Conservation (phyloP, 2,797 vertebrate genomes). For the Intellagama lesueurii region DNA sequence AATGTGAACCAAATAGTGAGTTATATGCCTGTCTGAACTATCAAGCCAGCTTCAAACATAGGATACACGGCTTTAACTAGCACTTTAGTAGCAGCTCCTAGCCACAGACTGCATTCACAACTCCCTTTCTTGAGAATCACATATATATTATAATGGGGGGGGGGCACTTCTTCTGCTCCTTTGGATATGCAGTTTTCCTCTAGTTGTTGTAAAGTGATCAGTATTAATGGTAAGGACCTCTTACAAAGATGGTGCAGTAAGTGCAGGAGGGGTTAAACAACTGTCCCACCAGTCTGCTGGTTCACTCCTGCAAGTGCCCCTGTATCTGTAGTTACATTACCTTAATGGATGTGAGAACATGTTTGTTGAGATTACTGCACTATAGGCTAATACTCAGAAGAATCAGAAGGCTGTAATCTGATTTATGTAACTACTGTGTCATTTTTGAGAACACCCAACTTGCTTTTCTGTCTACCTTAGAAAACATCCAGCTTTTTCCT, state of each 20-base stretch:
- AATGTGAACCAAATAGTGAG: no score
- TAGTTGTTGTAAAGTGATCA: no score
- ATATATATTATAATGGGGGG: no score
- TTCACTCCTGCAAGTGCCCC: background rate
- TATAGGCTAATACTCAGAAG: background rate
- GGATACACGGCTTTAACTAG: no score
- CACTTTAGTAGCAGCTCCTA: no score
- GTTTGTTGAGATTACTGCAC: background rate
- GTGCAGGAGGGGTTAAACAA: background rate
- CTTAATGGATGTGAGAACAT: background rate
- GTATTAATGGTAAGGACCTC: background rate
- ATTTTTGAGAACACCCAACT: background rate
- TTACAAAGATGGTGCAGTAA: background rate
- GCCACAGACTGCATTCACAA: no score
- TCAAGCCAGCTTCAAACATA: no score
- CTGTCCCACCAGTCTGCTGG: background rate
- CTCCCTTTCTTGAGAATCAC: no score
- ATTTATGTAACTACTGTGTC: background rate
- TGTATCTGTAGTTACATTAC: background rate
- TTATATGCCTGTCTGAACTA: no score
- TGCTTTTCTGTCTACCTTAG: background rate
- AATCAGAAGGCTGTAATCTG: background rate
- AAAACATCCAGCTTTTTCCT: background rate
- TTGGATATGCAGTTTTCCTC: no score
- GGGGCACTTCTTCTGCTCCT: no score